Evolutionary conservation across 2,888 invertebrate genomes (phyloP).

Genomic region (Clepsis dumicolana): DNA sequence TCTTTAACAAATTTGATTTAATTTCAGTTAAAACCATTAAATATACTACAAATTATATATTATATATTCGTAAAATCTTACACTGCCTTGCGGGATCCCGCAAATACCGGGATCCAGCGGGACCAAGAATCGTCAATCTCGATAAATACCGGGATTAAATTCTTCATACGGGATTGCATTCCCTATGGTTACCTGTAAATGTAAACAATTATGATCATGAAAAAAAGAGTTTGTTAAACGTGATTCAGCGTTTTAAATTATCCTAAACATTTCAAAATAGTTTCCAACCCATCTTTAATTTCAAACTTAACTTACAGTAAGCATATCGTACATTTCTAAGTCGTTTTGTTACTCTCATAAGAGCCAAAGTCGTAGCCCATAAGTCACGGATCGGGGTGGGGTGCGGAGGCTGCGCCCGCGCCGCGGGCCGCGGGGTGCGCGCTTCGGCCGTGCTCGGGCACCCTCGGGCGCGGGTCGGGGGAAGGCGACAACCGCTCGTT

Average conservation of each 20-base stretch:
- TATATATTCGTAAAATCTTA: too few relatives aligned
- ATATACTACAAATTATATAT: too few relatives aligned
- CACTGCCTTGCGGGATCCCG: too few relatives aligned
- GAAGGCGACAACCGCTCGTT: slow-evolving; percentile 86
- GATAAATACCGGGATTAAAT: too few relatives aligned
- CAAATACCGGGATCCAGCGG: too few relatives aligned
- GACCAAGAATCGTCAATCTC: too few relatives aligned
- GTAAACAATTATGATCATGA: not conserved
- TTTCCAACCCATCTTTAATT: not conserved
- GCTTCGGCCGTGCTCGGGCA: slow-evolving; percentile 58
- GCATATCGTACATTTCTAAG: not conserved
- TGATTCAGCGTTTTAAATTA: slow-evolving; percentile 3
- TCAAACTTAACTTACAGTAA: not conserved
- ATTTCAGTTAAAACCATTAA: too few relatives aligned
- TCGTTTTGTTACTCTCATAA: slow-evolving; percentile 25
- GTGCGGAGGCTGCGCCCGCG: slow-evolving; percentile 74
- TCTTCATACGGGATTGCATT: too few relatives aligned
- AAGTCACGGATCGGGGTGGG: slow-evolving; percentile 77
- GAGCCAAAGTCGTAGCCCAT: slow-evolving; percentile 64
- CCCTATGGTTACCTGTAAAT: not conserved
- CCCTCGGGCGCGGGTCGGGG: slow-evolving; percentile 71
- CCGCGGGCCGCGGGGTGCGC: slow-evolving; percentile 60
- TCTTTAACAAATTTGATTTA: too few relatives aligned
- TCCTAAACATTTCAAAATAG: not conserved
- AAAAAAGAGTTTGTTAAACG: not conserved